Percentiles rank a stretch among this genome's conserved stretches.
Conservation (phyloP, 2,888 invertebrate species). For the Cynaeus angustus region DNA sequence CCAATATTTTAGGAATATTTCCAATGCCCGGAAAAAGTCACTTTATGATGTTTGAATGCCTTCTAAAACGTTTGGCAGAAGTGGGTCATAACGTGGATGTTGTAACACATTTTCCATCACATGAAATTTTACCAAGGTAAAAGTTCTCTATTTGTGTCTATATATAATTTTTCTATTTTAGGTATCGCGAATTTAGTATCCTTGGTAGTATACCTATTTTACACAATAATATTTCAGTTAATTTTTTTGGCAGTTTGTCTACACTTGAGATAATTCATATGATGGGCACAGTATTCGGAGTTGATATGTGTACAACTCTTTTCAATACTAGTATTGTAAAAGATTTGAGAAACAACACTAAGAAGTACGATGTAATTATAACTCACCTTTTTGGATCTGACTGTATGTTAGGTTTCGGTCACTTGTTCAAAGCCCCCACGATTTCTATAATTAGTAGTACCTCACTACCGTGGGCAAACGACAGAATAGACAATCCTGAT, state of each 20-base stretch:
- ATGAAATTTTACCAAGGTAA: conserved; percentile 5
- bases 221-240: conserved; percentile 56
- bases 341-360: conserved; percentile 61
- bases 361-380: conserved; percentile 76
- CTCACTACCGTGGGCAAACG: conserved; percentile 75
- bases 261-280: conserved; percentile 23
- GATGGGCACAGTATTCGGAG: conserved; percentile 47
- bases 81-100: conserved; percentile 81
- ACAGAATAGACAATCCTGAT: conserved; percentile 74
- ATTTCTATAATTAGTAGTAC: conserved; percentile 74
- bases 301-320: conserved; percentile 56
- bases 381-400: conserved; percentile 77
- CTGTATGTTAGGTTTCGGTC: conserved; percentile 75
- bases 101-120: conserved; percentile 76
- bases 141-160: neutral
- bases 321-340: conserved; percentile 57
- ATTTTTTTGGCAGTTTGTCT: conserved; percentile 7
- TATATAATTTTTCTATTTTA: conserved; percentile 34
- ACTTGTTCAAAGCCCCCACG: conserved; percentile 74
- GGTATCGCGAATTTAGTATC: conserved; percentile 59
- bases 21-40: conserved; percentile 79
- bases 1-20: conserved; percentile 77
- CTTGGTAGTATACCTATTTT: conserved; percentile 55
- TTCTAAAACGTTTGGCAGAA: conserved; percentile 75
- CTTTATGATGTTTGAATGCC: conserved; percentile 65